Conservation (phyloP, 2,113 vertebrate genomes). For the Tyto alba region DNA sequence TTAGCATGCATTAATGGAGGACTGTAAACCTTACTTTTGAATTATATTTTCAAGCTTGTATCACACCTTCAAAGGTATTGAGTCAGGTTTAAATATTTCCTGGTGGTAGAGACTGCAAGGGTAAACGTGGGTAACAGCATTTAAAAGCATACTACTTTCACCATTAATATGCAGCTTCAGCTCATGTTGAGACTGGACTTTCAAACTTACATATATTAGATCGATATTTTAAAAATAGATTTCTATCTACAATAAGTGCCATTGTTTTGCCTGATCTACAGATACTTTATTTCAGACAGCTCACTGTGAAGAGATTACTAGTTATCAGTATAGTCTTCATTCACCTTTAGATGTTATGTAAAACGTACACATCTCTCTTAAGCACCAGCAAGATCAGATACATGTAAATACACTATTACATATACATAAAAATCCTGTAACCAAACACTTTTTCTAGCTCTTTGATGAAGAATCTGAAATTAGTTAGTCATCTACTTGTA, state of each 20-base stretch:
- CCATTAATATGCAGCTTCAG: background rate
- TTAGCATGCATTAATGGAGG: background rate
- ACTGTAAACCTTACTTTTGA: background rate
- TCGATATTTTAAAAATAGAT: background rate
- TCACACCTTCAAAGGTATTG: background rate
- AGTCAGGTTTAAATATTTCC: background rate
- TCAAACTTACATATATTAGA: background rate
- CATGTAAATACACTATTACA: background rate
- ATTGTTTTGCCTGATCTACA: background rate
- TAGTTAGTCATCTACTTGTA: background rate
- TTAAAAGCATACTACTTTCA: background rate
- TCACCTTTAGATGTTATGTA: background rate
- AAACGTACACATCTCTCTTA: background rate
- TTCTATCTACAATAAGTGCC: background rate
- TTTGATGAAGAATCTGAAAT: constrained; percentile 21
- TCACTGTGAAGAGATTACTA: background rate
- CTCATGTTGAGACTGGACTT: background rate
- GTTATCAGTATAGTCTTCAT: background rate
- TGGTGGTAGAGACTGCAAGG: background rate
- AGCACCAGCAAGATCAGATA: background rate
- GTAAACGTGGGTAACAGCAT: background rate
- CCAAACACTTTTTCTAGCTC: background rate
- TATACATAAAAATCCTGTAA: background rate
- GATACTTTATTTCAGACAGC: background rate
- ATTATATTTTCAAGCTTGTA: background rate